Evolutionary conservation across 2,113 vertebrate genomes (phyloP).

Genomic region (Suricata suricatta): DNA sequence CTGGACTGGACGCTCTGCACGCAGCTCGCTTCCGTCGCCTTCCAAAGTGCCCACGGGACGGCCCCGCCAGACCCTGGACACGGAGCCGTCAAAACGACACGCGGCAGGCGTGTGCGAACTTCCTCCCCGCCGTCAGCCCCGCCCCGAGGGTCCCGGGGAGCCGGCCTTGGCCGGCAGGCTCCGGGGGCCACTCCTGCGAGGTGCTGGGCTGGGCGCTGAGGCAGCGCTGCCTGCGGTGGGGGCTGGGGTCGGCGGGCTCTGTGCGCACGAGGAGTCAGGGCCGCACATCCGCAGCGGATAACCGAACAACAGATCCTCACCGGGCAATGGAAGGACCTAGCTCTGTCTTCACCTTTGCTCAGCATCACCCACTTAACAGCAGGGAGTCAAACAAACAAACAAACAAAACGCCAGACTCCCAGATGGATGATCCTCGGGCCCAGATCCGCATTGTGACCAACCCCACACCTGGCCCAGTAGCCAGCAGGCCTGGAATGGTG

Average conservation of each 20-base stretch:
- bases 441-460: accelerated
- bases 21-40: not conserved
- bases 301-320: not conserved
- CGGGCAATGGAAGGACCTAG: not conserved
- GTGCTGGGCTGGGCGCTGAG: not conserved
- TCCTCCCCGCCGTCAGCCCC: not conserved
- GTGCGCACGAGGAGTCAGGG: not conserved
- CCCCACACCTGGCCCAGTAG: not conserved
- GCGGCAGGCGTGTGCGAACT: accelerated
- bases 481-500: accelerated
- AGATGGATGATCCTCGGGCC: not conserved
- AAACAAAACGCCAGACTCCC: not conserved
- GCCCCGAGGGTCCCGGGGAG: not conserved
- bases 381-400: not conserved
- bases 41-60: no score
- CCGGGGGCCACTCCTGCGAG: not conserved
- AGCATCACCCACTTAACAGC: accelerated
- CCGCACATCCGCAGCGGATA: accelerated
- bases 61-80: accelerated
- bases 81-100: not conserved
- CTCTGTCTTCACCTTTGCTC: not conserved
- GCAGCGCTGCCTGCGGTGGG: accelerated
- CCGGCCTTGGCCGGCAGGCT: accelerated
- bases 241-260: no score
- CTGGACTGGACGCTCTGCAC: accelerated